These are phyloP conservation scores for Nudaria mundana DNA, from an alignment of 2,888 invertebrate species.

Conservation along the genomic window DNA sequence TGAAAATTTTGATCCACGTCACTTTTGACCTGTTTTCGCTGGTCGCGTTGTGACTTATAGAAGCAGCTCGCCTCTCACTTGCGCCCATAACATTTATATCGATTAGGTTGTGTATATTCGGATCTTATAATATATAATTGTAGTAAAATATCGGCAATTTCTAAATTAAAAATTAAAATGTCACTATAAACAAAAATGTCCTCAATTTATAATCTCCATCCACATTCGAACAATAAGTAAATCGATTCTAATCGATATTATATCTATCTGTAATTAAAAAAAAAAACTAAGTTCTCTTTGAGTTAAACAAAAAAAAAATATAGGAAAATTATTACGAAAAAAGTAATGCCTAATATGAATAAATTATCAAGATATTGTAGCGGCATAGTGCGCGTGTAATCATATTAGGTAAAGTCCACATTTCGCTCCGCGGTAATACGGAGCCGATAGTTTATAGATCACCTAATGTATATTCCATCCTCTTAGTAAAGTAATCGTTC, in stretches of 20 bases:
- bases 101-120: constrained; percentile 64
- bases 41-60: constrained; percentile 17
- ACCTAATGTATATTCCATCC: constrained; percentile 81
- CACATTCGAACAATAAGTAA: constrained; percentile 78
- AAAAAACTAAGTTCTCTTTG: constrained; percentile 31
- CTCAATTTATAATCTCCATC: constrained; percentile 75
- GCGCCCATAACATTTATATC: constrained; percentile 50
- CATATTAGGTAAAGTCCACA: constrained; percentile 54
- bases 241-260: constrained; percentile 37
- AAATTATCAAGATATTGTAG: constrained; percentile 56
- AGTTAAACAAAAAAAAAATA: constrained; percentile 26
- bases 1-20: too few relatives aligned
- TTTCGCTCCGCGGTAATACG: constrained; percentile 42
- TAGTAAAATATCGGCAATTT: constrained; percentile 55
- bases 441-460: constrained; percentile 64
- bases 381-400: constrained; percentile 57
- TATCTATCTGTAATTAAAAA: constrained; percentile 45
- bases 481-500: constrained; percentile 67
- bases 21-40: constrained; percentile 28
- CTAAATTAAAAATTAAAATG: constrained; percentile 47
- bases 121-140: constrained; percentile 45
- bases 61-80: constrained; percentile 45
- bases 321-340: constrained; percentile 34
- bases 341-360: constrained; percentile 44
- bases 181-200: constrained; percentile 57